Evolutionary conservation across 1,140 invertebrate genomes (phyloP).

Genomic region (Mactra quadrangularis): DNA sequence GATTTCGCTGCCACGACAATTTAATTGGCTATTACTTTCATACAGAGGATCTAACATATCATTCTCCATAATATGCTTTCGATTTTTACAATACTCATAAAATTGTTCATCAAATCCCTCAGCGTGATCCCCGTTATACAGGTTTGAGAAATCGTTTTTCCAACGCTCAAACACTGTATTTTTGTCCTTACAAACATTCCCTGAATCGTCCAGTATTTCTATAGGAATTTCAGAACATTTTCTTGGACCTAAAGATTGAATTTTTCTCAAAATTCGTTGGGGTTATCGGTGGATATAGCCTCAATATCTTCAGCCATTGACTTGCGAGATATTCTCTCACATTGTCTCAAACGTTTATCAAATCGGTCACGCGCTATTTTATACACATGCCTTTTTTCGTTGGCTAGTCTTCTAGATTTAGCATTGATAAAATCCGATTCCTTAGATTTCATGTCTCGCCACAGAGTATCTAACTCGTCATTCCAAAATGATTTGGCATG

Average conservation of each 20-base stretch:
- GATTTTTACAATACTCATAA: no score
- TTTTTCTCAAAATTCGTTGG: conserved; percentile 37
- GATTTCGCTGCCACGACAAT: no score
- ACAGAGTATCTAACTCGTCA: conserved; percentile 15
- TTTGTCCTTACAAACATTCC: neutral
- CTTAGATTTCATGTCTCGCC: neutral
- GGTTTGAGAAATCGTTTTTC: conserved; percentile 27
- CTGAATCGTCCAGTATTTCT: neutral
- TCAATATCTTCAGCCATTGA: conserved; percentile 18
- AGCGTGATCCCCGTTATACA: conserved; percentile 36
- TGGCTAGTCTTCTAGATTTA: neutral
- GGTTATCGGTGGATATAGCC: conserved; percentile 5
- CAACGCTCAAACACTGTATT: neutral
- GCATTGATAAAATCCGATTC: conserved; percentile 22
- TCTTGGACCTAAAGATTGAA: conserved; percentile 22
- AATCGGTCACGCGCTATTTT: conserved; percentile 1
- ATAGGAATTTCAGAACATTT: neutral
- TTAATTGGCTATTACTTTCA: no score
- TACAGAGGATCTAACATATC: no score
- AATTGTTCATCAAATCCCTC: no score
- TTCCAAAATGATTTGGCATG: conserved; percentile 47
- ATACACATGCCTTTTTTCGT: neutral
- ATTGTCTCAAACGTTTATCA: conserved; percentile 29
- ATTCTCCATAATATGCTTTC: no score
- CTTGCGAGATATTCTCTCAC: conserved; percentile 1